Conservation (phyloP, 2,113 vertebrate species). For the Sigmodon hispidus region DNA sequence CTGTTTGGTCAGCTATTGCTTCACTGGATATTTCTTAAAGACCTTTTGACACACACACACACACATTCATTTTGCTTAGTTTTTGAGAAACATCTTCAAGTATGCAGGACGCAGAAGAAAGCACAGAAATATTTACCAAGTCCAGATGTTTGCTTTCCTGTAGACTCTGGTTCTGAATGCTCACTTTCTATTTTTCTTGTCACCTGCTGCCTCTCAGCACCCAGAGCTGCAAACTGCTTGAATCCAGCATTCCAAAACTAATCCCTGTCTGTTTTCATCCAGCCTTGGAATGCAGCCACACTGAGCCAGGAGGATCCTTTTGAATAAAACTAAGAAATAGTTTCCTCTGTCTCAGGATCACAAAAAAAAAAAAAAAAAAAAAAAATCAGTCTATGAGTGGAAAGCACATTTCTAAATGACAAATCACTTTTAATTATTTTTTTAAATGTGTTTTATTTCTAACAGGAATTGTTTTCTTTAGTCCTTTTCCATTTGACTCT, state of each 20-base stretch:
- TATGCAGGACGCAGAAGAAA: not conserved
- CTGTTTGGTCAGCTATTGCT: not conserved
- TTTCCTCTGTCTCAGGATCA: constrained; percentile 12
- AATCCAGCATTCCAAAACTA: constrained; percentile 13
- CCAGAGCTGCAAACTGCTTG: not conserved
- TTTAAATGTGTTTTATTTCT: constrained; percentile 60
- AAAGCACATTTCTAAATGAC: constrained; percentile 37
- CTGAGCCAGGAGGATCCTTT: constrained; percentile 25
- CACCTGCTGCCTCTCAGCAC: not conserved
- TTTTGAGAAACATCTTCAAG: not conserved
- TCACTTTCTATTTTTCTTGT: not conserved
- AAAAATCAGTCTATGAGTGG: not conserved
- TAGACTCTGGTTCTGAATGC: not conserved
- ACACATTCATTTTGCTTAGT: not conserved
- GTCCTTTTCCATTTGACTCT: constrained; percentile 61
- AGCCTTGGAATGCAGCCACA: constrained; percentile 50
- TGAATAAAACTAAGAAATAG: constrained; percentile 40
- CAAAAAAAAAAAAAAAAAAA: too few species aligned
- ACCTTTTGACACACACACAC: not conserved
- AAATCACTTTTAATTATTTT: constrained; percentile 56
- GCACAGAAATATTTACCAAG: not conserved
- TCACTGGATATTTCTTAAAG: not conserved
- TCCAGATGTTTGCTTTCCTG: not conserved
- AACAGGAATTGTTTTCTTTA: constrained; percentile 29
- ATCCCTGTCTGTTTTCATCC: constrained; percentile 21